phyloP scores from a whole-genome alignment of 2,113 vertebrate species.

The Elaphurus davidianus region DNA sequence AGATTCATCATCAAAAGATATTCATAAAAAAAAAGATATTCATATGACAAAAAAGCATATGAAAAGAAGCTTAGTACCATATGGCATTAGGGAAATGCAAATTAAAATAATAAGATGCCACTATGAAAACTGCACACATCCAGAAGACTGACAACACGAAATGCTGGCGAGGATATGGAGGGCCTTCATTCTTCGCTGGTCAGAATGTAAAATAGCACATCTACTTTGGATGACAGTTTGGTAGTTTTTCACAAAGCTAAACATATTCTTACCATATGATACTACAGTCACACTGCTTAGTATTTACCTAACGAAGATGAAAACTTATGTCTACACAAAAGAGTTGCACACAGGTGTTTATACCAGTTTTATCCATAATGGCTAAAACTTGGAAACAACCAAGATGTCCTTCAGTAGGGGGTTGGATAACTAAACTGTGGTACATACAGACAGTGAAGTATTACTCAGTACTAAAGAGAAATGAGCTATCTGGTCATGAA shows the following conservation, averaged over 20 bases:
- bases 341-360: background rate
- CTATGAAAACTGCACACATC: background rate
- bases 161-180: too few relatives aligned
- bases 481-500: background rate
- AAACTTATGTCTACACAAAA: background rate
- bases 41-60: background rate
- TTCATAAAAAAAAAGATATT: too few relatives aligned
- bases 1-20: background rate
- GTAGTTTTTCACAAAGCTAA: background rate
- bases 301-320: background rate
- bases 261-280: background rate
- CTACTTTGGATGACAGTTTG: background rate
- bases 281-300: background rate
- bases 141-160: background rate
- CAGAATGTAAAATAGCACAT: background rate
- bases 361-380: background rate
- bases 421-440: background rate
- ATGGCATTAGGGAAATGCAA: background rate
- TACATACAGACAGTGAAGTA: background rate
- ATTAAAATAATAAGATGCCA: background rate
- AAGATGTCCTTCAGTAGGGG: background rate
- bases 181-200: background rate
- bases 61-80: background rate
- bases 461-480: background rate
- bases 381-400: background rate